Evolutionary conservation across 2,888 invertebrate genomes (phyloP).

Genomic region (Acanthosoma haemorrhoidale): DNA sequence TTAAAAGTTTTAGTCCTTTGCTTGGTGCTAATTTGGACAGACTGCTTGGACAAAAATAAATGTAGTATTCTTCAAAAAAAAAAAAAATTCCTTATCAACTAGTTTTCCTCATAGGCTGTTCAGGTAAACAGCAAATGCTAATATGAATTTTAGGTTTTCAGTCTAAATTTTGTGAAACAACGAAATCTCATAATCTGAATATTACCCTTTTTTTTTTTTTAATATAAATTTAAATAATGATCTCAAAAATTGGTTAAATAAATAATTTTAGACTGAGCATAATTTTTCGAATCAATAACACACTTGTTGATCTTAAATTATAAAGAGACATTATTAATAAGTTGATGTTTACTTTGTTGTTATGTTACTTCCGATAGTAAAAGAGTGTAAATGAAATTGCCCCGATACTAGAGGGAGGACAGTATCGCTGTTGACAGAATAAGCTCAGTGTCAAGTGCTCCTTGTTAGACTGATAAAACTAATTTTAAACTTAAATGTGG

Average conservation of each 20-base stretch:
- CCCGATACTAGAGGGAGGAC: background rate
- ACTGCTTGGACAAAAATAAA: background rate
- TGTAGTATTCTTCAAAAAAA: background rate
- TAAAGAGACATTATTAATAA: background rate
- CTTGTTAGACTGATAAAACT: conserved; percentile 7
- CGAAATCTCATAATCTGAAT: background rate
- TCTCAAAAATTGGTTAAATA: conserved; percentile 11
- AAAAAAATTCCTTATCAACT: no score
- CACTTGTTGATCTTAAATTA: no score
- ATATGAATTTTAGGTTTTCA: no score
- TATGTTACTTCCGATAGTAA: background rate
- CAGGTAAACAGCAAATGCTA: no score
- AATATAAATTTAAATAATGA: background rate
- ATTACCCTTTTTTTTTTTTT: no score
- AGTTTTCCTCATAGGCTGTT: no score
- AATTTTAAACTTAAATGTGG: background rate
- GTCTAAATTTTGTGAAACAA: no score
- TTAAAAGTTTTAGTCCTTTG: background rate
- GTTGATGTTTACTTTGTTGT: no score
- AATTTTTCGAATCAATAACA: no score
- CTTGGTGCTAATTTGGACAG: background rate
- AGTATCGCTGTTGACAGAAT: background rate
- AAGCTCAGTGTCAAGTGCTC: background rate
- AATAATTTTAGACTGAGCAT: background rate
- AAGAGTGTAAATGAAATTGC: background rate